phyloP scores from a whole-genome alignment of 2,113 vertebrate genomes.

The Oenanthe melanoleuca region DNA sequence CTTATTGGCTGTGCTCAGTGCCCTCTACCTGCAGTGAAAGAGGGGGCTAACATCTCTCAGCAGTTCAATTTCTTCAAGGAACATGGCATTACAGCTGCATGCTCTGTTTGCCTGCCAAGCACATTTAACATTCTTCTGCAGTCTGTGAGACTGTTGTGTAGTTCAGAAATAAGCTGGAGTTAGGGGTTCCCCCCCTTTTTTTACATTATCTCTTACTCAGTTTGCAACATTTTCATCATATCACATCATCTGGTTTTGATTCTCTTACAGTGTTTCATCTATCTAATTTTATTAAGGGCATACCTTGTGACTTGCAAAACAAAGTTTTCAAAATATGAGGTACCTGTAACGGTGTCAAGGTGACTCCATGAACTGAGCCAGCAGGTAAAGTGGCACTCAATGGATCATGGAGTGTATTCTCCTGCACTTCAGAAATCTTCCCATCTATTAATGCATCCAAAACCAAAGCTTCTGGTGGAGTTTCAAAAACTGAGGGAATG shows the following conservation, averaged over 20 bases:
- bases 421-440: conserved; percentile 2
- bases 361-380: conserved; percentile 66
- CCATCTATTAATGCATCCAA: conserved; percentile 74
- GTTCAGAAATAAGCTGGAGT: background rate
- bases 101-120: background rate
- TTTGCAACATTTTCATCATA: background rate
- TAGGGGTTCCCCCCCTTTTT: background rate
- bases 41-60: background rate
- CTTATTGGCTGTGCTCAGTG: background rate
- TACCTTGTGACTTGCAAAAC: background rate
- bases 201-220: background rate
- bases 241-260: background rate
- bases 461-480: conserved; percentile 74
- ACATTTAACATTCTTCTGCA: background rate
- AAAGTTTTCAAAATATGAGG: background rate
- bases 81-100: background rate
- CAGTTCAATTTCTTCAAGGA: background rate
- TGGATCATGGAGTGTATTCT: background rate
- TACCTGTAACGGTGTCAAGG: conserved; percentile 86
- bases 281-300: background rate
- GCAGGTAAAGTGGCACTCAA: background rate
- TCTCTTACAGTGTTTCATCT: background rate
- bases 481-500: conserved; percentile 74
- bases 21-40: background rate
- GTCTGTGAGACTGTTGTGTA: background rate